Evolutionary conservation across 2,888 invertebrate genomes (phyloP), one percentile per base, ranked within the genome.

Genomic region (Campoletis raptor): DNA sequence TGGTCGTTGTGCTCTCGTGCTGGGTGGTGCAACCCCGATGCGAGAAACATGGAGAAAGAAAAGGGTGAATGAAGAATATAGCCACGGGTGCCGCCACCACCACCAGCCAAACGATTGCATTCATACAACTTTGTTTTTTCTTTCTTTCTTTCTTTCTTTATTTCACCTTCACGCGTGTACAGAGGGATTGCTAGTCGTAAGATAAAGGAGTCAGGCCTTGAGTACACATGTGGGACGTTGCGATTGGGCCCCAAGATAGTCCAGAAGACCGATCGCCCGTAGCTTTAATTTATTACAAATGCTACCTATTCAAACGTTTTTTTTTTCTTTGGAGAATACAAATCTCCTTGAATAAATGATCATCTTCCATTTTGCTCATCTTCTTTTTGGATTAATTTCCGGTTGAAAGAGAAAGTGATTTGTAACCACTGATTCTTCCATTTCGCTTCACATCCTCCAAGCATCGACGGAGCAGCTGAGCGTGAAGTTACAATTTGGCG

Each of bases 261-360:
- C 73, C 18, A 42, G 15, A 85, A 85, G 88, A 87, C 76, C 88
- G 85, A 88, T 85, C 85, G 87, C 89, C 86, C 83, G 86, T 86
- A 85, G 81, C 84, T 81, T 88, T 81, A 86, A 89, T 89, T 88
- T 88, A 89, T 89, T 89, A 85, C 85, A 85, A 88, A 69, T 87
- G 84, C 85, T 86, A 85, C 86, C 85, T 85, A 85, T 87, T 88
- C 87, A 89, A 88, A 88, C 85, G 76, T 85, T 83, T 86, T 74
- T 48, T 70, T 70, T 8, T 15, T 61, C 4, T 61, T 61, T 15
- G 30, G 30, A 15, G 30, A 61, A 61, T 61, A 61, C 61, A 61
- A 61, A 61, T 61, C 30, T 61, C 61, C 61, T 61, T 30, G 61
- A 61, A 61, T 61, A 61, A 61, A 61, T 61, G 61, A 61, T 61